Base-by-base conservation (phyloP, 2,113 vertebrate genomes). In the Sciurus niger region DNA sequence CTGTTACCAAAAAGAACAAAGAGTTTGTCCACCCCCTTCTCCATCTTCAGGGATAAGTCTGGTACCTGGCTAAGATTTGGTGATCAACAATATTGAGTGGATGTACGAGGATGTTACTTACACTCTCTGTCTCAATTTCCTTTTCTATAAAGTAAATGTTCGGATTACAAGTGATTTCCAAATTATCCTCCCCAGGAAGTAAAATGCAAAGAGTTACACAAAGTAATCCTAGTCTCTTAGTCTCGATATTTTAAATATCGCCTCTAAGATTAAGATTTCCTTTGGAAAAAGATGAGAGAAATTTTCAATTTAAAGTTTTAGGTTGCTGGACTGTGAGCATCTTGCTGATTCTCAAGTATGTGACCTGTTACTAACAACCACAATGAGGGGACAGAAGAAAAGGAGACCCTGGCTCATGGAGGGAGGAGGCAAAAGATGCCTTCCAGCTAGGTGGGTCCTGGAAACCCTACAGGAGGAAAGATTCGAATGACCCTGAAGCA, bases 271-370 rank as follows among this genome's bases (percentile, higher is more conserved):
- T 60, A 78, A 13, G 55, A 48, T 43, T 73, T 78, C n/a, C 60
- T 65, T 48, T 73, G 60, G 34, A 72, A 76, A 46, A 77, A 80
- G 58, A 80, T 46, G 46, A 46, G 46, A 46, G 32, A n/a, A 17
- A 28, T 79, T 13, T 84, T 94, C 43, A 58, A 6, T 77, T 93
- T 83, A 58, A 67, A 90, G n/a, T 65, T 93, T 91, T 58, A 94
- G 60, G 30, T 68, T 67, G 4, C 40, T 77, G 28, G 22, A 40
- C 34, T 34, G 74, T 53, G 51, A 91, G 73, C 28, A 43, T 18
- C 46, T 84, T 73, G 55, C 48, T 46, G 60, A 30, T n/a, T 73
- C 32, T 65, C 48, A 58, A 65, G 28, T 46, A 76, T 84, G 9
- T 55, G 53, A 89, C 82, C 60, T 80, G 12, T 85, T 28, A 70